Evolutionary conservation across 1,140 invertebrate genomes (phyloP), one percentile per base, ranked within the genome.

Genomic region (Leguminivora glycinivorella): DNA sequence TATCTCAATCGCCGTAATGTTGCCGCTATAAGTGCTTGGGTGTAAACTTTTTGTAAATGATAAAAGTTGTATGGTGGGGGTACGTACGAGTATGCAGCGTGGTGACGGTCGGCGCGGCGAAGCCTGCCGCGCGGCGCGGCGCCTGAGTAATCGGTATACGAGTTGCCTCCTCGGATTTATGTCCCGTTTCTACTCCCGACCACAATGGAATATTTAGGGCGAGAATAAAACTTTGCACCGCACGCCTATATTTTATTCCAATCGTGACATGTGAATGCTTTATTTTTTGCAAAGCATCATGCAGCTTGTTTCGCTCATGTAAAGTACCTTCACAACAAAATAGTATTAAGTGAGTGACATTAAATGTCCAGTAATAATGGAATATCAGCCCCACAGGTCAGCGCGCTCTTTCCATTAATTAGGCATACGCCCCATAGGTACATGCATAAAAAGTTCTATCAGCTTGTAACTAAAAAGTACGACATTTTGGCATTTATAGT

Each of bases 141-240:
- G 56, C 25, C 74, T 84, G 82, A 85, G 80, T 85, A 83, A 85
- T 86, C 79, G 78, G 74, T 74, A n/a, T n/a, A 73, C 77, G 79
- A 80, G 68, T 80, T 80, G 70, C 71, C 73, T 78, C 69, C 74
- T 74, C 72, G 75, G 73, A 84, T 85, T 85, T 82, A 87, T 83
- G 76, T 75, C 67, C 71, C 83, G 72, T 81, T 81, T 75, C 75
- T 73, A 77, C 74, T 78, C 79, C 22, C 70, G 71, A 69, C 75
- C 78, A 84, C 83, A 86, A 85, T 85, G 82, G 80, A 80, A 83
- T 82, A 84, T 85, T 83, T 83, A 81, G 79, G 81, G 72, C 70
- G 70, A 74, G 73, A 75, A 77, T 75, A 80, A 85, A 87, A 82
- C 83, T 88, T 83, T 80, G 73, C 77, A 75, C 72, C 69, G 69